These are phyloP conservation scores for Cladorhizidae sp. DNA, from an alignment of 37 sponge, comb jelly and placozoan genomes.

Conservation along the genomic window DNA sequence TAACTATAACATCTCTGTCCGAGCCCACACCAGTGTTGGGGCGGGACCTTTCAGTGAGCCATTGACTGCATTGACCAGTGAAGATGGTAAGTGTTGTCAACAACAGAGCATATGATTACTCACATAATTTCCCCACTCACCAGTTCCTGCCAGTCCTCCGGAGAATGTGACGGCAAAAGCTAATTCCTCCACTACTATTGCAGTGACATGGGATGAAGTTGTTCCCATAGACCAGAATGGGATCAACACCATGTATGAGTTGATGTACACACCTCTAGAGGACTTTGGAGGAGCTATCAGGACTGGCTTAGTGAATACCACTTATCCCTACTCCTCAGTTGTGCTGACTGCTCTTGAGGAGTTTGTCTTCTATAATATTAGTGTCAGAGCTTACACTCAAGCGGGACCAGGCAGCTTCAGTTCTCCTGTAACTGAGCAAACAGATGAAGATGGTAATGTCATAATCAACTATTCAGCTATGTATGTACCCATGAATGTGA, in stretches of 20 bases:
- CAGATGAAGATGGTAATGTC: too few relatives aligned
- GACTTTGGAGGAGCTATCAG: neutral
- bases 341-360: constrained; percentile 15
- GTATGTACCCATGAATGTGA: too few relatives aligned
- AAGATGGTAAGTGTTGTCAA: constrained; percentile 24
- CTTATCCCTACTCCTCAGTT: neutral
- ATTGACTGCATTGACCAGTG: neutral
- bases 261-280: constrained; percentile 13
- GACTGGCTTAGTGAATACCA: neutral
- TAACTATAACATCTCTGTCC: constrained; percentile 36
- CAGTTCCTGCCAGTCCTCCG: constrained; percentile 6
- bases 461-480: too few relatives aligned
- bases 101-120: too few relatives aligned
- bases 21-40: constrained; percentile 54
- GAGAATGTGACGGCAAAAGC: constrained; percentile 2
- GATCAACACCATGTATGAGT: constrained; percentile 21
- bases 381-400: constrained; percentile 26
- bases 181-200: constrained; percentile 26
- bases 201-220: constrained; percentile 28
- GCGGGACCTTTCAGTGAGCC: constrained; percentile 46
- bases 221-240: constrained; percentile 33
- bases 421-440: too few relatives aligned
- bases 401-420: constrained; percentile 29
- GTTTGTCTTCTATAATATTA: constrained; percentile 4
- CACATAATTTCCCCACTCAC: neutral